phyloP scores from a whole-genome alignment of 2,888 invertebrate species.

The Dysmachus trigonus region DNA sequence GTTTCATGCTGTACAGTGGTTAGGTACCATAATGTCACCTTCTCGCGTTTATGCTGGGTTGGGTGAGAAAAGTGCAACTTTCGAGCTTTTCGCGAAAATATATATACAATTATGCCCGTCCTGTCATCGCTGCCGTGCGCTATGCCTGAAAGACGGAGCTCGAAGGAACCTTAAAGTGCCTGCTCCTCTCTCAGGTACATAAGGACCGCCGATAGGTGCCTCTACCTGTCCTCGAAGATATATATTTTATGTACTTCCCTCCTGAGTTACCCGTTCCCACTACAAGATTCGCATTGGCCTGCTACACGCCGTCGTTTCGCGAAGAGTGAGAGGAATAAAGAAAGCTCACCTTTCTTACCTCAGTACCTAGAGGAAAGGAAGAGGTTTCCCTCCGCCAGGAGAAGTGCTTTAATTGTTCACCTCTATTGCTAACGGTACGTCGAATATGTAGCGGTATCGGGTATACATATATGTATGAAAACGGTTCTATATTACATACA shows the following conservation, averaged over 20 bases:
- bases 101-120: too few species aligned
- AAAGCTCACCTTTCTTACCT: not conserved
- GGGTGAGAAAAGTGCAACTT: not conserved
- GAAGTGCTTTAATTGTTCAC: not conserved
- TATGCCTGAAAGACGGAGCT: not conserved
- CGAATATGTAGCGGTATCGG: not conserved
- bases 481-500: not conserved
- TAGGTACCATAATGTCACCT: not conserved
- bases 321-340: not conserved
- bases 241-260: not conserved
- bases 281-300: not conserved
- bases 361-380: not conserved
- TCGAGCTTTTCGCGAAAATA: not conserved
- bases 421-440: not conserved
- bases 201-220: not conserved
- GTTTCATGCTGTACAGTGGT: not conserved
- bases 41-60: not conserved
- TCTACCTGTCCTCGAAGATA: not conserved
- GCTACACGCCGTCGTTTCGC: not conserved
- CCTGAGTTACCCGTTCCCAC: not conserved
- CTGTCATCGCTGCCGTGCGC: not conserved
- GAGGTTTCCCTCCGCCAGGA: not conserved
- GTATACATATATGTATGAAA: not conserved
- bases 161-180: not conserved
- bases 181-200: not conserved